phyloP scores from a whole-genome alignment of 2,113 vertebrate species.

The Polypterus senegalus region DNA sequence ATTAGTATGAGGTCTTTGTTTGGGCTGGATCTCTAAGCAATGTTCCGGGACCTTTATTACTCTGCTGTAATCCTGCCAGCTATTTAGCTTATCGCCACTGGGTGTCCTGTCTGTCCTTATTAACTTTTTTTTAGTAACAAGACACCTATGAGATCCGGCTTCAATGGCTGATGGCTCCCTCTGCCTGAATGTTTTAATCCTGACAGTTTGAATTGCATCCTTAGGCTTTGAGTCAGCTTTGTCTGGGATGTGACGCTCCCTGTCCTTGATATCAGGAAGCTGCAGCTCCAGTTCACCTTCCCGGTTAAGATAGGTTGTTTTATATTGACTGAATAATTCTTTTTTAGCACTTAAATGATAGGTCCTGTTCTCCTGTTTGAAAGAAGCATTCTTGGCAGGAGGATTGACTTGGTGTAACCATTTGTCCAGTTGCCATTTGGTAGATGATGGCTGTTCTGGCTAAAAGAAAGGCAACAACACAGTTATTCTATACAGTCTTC shows the following conservation, averaged over 20 bases:
- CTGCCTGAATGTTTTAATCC: conserved; percentile 53
- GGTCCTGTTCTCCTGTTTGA: conserved; percentile 45
- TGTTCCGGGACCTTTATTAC: conserved; percentile 29
- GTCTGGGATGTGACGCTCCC: conserved; percentile 44
- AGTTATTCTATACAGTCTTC: not conserved
- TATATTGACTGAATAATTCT: conserved; percentile 17
- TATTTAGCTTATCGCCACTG: conserved; percentile 28
- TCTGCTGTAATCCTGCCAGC: conserved; percentile 29
- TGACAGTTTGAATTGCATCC: conserved; percentile 47
- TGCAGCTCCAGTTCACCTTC: conserved; percentile 45
- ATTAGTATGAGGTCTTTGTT: conserved; percentile 38
- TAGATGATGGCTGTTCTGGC: conserved; percentile 58
- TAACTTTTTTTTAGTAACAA: conserved; percentile 41
- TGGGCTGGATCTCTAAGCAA: conserved; percentile 23
- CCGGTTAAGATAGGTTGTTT: conserved; percentile 31
- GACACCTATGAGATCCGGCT: conserved; percentile 30
- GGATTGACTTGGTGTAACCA: conserved; percentile 82
- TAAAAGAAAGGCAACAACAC: conserved; percentile 26
- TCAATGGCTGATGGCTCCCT: conserved; percentile 49
- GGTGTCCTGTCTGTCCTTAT: conserved; percentile 37
- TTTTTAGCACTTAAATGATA: conserved; percentile 12
- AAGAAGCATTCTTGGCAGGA: conserved; percentile 49
- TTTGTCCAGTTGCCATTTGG: conserved; percentile 94
- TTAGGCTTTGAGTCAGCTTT: conserved; percentile 53
- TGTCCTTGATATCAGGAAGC: conserved; percentile 43